Evolutionary conservation across 2,888 invertebrate genomes (phyloP), one percentile per base, ranked within the genome.

Genomic region (Ophion obscuratus): DNA sequence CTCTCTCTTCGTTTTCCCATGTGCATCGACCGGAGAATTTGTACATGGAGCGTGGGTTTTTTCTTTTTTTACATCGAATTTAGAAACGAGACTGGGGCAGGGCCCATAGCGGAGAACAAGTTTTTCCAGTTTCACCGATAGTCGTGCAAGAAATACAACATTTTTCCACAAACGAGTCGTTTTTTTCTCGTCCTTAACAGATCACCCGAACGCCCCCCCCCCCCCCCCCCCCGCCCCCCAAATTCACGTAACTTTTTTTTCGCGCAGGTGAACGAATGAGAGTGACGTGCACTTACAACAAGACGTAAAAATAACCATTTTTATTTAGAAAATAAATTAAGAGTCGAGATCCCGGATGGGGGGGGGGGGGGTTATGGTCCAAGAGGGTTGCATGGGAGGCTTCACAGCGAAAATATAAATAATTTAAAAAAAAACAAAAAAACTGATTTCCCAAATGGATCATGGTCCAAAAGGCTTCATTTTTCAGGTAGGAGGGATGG

Each of bases 251-350:
- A 74, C 44, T 61, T 17, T 40, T 59, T 36, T 44, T 5, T 17
- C 2, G 24, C 3, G 11, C 17, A 59, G 61, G 6, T n/a, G n/a
- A 78, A 40, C 40, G 61, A 78, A 24, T n/a, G 61, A 71, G 61
- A 31, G 24, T 2, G 36, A 24, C 61, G 44, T 24, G 17, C 44
- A 47, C 91, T 90, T 93, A 92, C 93, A 93, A 92, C 92, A 93
- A 93, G 90, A 92, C 90, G 90, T 91, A 90, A 88, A 90, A 91
- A 89, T 90, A 88, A 90, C 89, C 90, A 91, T 17, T 53, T 93
- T 94, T 93, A 93, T 93, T 47, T 93, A 91, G 89, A 93, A 91
- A 93, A 93, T 93, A 93, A 93, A 93, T 53, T 93, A 92, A 92
- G 92, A 93, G 91, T 90, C 86, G 88, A 83, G 88, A 88, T 85